Evolutionary conservation across 2,113 vertebrate genomes (phyloP).

Genomic region (Varanus komodoensis): DNA sequence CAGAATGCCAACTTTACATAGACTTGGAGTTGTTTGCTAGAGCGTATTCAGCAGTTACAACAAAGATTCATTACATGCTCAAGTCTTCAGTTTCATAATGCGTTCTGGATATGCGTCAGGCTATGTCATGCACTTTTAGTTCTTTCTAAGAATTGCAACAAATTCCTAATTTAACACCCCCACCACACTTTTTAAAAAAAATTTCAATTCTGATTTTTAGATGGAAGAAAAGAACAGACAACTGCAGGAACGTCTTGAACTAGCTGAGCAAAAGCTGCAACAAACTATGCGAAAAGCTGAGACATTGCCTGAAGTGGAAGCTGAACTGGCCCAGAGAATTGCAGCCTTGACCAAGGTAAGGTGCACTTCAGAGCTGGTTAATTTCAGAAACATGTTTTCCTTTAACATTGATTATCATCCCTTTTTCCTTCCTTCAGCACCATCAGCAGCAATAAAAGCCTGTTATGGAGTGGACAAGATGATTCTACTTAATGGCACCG

Average conservation of each 20-base stretch:
- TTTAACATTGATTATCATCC: slow-evolving; percentile 18
- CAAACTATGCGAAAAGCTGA: slow-evolving; percentile 99
- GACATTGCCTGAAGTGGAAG: slow-evolving; percentile 98
- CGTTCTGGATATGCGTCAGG: not conserved
- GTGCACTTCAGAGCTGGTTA: slow-evolving; percentile 30
- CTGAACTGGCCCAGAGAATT: slow-evolving; percentile 97
- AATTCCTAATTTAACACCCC: slow-evolving; percentile 11
- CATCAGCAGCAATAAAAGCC: not conserved
- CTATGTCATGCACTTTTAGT: not conserved
- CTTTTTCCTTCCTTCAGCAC: slow-evolving; percentile 31
- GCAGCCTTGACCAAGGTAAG: slow-evolving; percentile 97
- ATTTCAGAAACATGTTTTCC: not conserved
- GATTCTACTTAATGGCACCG: slow-evolving; percentile 28
- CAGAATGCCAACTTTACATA: not conserved
- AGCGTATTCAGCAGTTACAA: not conserved
- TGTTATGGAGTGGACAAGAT: slow-evolving; percentile 27
- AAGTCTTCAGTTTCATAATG: not conserved
- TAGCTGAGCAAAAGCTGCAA: slow-evolving; percentile 98
- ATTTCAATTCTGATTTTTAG: slow-evolving; percentile 71
- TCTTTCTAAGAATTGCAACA: not conserved
- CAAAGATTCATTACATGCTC: not conserved
- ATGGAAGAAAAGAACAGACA: slow-evolving; percentile 99
- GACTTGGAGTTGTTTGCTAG: not conserved
- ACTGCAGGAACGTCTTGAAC: slow-evolving; percentile 93
- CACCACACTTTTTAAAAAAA: too few relatives aligned